Evolutionary conservation across 2,113 vertebrate species (phyloP).

Genomic region (Melanotaenia duboulayi): DNA sequence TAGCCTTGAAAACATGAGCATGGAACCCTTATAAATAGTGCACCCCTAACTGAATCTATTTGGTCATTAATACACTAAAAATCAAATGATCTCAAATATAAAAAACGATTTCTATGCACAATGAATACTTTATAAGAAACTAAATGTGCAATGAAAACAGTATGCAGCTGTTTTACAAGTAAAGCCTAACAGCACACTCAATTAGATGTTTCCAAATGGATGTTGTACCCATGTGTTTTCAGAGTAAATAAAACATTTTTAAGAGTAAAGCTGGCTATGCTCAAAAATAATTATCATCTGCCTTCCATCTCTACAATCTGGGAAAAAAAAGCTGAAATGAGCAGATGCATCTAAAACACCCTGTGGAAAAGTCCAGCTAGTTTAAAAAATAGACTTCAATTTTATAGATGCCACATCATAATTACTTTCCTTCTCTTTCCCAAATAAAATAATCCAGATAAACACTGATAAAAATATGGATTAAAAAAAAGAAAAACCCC

Average conservation of each 20-base stretch:
- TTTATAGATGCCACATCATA: constrained; percentile 44
- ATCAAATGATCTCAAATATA: constrained; percentile 19
- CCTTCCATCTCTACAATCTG: background rate
- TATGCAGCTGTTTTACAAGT: background rate
- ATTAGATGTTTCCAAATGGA: constrained; percentile 4
- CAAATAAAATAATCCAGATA: constrained; percentile 55
- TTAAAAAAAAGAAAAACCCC: constrained; percentile 42
- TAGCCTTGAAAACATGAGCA: constrained; percentile 39
- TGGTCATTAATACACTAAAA: constrained; percentile 25
- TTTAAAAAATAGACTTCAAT: constrained; percentile 34
- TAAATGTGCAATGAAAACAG: background rate
- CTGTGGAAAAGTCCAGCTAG: constrained; percentile 25
- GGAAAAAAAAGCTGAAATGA: constrained; percentile 22
- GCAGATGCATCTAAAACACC: constrained; percentile 25
- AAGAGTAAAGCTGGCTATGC: constrained; percentile 7
- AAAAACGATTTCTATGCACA: constrained; percentile 10
- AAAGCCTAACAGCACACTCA: background rate
- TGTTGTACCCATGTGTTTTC: background rate
- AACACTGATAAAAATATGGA: constrained; percentile 57
- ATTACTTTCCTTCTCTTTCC: constrained; percentile 37
- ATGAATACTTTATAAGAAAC: constrained; percentile 1
- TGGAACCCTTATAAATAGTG: constrained; percentile 21
- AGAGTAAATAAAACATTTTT: constrained; percentile 2
- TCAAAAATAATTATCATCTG: constrained; percentile 18
- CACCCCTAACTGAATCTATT: constrained; percentile 8